Percentiles rank a stretch among this genome's conserved stretches.
Conservation (phyloP, 2,797 vertebrate genomes). For the Molothrus aeneus region DNA sequence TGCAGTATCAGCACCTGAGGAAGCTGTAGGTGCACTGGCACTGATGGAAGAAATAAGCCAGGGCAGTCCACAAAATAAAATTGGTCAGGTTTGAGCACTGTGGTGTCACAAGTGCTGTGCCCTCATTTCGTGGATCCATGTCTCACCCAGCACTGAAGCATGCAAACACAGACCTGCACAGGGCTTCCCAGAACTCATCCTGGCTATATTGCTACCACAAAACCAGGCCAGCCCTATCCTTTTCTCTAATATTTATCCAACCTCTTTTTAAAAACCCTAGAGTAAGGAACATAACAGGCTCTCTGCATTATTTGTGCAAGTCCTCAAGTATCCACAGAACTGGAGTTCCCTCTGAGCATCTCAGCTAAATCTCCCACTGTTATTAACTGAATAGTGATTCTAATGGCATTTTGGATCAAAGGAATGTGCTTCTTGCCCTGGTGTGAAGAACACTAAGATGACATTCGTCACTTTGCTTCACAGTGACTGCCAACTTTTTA, state of each 20-base stretch:
- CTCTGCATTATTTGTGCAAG: neutral
- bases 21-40: neutral
- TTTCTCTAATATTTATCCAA: neutral
- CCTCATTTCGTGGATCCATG: no score
- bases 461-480: constrained; percentile 50
- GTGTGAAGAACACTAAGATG: constrained; percentile 11
- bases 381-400: constrained; percentile 18
- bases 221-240: neutral
- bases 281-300: neutral
- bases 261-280: neutral
- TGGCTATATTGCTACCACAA: neutral
- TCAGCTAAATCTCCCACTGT: constrained; percentile 12
- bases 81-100: neutral
- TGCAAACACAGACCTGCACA: fast-evolving
- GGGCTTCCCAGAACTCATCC: neutral
- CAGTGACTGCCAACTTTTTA: constrained; percentile 39
- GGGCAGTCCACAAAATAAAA: neutral
- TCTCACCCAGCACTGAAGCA: neutral
- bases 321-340: neutral
- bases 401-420: constrained; percentile 41
- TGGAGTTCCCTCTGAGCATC: neutral
- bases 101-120: fast-evolving
- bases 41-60: neutral
- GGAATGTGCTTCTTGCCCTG: neutral
- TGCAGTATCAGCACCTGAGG: neutral